Evolutionary conservation across 2,797 vertebrate species (phyloP).

Genomic region (Phalanger gymnotis): DNA sequence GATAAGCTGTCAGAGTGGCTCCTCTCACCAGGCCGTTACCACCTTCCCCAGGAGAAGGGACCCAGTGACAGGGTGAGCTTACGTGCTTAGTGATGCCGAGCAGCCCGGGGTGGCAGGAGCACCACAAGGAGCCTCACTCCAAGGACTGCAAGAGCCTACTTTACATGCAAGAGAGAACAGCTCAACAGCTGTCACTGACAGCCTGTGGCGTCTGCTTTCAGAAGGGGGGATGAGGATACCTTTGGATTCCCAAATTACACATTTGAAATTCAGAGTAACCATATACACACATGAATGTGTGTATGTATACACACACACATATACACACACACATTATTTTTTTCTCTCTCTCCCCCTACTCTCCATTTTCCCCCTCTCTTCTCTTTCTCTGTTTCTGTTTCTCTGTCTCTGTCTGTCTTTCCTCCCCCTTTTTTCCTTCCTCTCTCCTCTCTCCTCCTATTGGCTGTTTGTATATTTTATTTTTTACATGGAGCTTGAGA

Average conservation of each 20-base stretch:
- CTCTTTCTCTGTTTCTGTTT: background rate
- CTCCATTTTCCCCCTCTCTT: background rate
- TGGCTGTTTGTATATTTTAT: background rate
- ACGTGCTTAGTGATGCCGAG: conserved; percentile 49
- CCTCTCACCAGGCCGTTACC: conserved; percentile 33
- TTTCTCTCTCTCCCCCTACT: too few relatives aligned
- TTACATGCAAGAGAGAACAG: conserved; percentile 69
- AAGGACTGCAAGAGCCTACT: conserved; percentile 58
- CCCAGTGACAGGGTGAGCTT: conserved; percentile 34
- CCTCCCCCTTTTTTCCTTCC: background rate
- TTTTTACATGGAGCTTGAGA: too few relatives aligned
- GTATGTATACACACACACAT: background rate
- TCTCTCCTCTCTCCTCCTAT: background rate
- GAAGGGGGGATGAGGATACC: conserved; percentile 69
- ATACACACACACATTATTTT: background rate
- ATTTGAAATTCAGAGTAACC: conserved; percentile 68
- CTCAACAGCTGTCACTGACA: conserved; percentile 75
- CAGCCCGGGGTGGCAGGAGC: conserved; percentile 45
- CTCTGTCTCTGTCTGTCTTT: background rate
- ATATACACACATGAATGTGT: background rate
- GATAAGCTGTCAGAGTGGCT: conserved; percentile 64
- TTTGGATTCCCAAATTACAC: conserved; percentile 64
- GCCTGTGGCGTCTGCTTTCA: conserved; percentile 71
- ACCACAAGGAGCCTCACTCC: conserved; percentile 19
- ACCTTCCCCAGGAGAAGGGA: conserved; percentile 56